Evolutionary conservation across 2,888 invertebrate species (phyloP).

Genomic region (Eristalinus sepulchralis): DNA sequence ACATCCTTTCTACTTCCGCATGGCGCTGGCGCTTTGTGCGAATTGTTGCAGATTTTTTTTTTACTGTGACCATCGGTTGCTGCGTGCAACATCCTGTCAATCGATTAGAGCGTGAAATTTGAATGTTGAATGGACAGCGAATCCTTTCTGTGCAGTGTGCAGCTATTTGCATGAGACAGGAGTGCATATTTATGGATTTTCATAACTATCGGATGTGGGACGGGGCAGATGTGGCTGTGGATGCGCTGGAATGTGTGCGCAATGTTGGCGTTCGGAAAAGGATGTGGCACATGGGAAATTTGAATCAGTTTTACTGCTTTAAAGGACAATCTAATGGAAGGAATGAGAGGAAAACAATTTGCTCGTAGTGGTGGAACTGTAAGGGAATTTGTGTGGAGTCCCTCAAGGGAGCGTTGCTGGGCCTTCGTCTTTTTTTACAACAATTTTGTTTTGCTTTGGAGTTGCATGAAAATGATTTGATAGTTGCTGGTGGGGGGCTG

Average conservation of each 20-base stretch:
- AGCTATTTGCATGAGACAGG: background rate
- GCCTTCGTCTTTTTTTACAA: background rate
- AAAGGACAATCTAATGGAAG: background rate
- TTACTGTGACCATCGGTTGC: background rate
- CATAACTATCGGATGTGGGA: background rate
- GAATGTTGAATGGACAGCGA: background rate
- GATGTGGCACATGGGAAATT: background rate
- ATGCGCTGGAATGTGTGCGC: background rate
- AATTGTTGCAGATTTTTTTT: background rate
- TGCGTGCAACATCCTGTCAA: background rate
- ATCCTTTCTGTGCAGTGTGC: background rate
- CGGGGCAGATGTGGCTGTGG: background rate
- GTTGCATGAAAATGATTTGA: no score
- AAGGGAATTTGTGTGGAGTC: background rate
- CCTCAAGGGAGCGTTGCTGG: background rate
- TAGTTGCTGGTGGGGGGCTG: no score
- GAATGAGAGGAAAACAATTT: no score
- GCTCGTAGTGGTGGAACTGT: background rate
- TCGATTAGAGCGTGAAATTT: conserved; percentile 32
- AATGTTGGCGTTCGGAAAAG: background rate
- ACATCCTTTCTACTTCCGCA: background rate
- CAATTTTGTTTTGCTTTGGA: background rate
- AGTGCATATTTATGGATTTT: conserved; percentile 16
- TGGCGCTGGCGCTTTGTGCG: background rate
- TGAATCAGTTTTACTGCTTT: background rate